Base-by-base conservation (phyloP, 2,888 invertebrate species). In the Caenorhabditis becei region DNA sequence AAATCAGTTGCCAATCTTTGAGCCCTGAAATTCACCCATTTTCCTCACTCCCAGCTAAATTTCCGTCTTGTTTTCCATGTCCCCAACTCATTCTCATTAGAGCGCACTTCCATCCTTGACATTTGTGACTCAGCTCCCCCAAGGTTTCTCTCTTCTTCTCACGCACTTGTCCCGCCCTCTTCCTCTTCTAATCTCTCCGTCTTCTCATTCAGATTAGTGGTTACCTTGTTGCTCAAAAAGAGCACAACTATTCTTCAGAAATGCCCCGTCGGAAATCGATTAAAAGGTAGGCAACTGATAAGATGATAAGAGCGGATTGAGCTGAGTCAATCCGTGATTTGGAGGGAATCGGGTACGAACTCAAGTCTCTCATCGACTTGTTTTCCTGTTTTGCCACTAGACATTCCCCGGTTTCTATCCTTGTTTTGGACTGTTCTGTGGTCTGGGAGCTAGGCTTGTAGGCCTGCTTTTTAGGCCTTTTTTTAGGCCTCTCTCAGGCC, bases 251-350 rank as follows among this genome's bases (percentile, higher is more conserved):
- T n/a, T n/a, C n/a, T n/a, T n/a, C n/a, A 61, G 41, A 53, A 47
- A 72, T 72, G 72, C 35, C 63, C 23, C 63, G 72, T 41, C 63
- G 63, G 28, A 72, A 72, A 63, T 70, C 69, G 18, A 70, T 70
- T 10, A 59, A 49, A 41, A 70, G 69, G 69, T 70, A 70, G 32
- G 32, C 32, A 32, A 32, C 32, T 32, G 32, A 32, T 10, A 32
- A n/a, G 5, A 4, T 32, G 32, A 32, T 32, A 32, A 32, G 32
- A 32, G 32, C 32, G 32, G 10, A 7, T 32, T 41, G 41, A 14
- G 41, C 14, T 7, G 41, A 14, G 41, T 41, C 14, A 41, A 41
- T 41, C 41, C 14, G 41, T 32, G 41, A 41, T 41, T 14, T 11
- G 41, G 41, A 14, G 14, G 14, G 14, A 41, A 41, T 14, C 41